Base-by-base conservation (phyloP, 92 coral and sea anemone species). In the Zoanthus gigantus region DNA sequence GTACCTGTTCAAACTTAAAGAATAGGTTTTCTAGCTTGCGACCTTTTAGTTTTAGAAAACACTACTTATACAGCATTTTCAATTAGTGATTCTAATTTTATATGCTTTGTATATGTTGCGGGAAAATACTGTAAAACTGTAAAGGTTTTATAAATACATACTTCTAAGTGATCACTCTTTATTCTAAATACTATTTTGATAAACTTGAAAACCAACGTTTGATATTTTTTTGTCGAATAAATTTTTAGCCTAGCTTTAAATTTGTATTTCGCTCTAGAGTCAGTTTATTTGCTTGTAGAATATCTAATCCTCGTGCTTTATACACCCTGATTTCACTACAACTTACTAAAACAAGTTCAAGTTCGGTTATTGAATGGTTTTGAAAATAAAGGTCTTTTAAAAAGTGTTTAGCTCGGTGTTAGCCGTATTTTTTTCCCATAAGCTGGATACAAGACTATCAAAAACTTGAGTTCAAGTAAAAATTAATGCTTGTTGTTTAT, bases 181-280 rank as follows among this genome's bases (percentile, higher is more conserved):
- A 29, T 66, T 81, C 60, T 47, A 7, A 23, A n/a, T 54, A 46
- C 75, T 81, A 75, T 81, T 66, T 81, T 66, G 84, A 17, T 69
- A 8, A 28, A 10, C 75, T 16, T 63, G 57, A 65, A 65, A 81
- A 11, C 44, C 45, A 56, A 18, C 23, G 12, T 52, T 81, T 34
- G 60, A 3, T 45, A 28, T 52, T 42, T 15, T 16, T 23, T 18
- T 61, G 54, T 57, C 74, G 71, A 80, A 63, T 30, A 63, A 42
- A 46, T 66, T 69, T 34, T 30, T 31, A 13, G 1, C 16, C 45
- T 14, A 46, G 3, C 7, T 23, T 34, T 69, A 52, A 63, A 46
- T 61, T 79, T 60, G 56, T 47, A 28, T 31, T 69, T 54, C 37
- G 85, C 11, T 46, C 6, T 66, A 13, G 61, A 81, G 8, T 66